phyloP scores from a whole-genome alignment of 1,140 invertebrate genomes.

The Sipha flava region DNA sequence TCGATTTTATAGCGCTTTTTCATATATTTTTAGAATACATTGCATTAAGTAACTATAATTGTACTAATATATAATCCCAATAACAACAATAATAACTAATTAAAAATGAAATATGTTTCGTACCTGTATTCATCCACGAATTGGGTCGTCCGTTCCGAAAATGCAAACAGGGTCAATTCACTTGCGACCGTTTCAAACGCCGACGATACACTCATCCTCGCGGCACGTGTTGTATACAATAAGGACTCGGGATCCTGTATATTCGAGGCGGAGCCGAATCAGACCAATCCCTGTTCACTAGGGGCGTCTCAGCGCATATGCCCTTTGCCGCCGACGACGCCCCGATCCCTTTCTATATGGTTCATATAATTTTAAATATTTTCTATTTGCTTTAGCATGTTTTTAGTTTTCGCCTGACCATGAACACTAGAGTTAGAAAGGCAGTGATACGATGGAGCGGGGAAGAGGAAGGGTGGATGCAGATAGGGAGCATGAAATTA shows the following conservation, averaged over 20 bases:
- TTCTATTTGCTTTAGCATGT: background rate
- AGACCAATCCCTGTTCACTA: background rate
- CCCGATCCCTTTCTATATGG: background rate
- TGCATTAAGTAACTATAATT: background rate
- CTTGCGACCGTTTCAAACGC: conserved; percentile 14
- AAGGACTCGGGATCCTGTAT: background rate
- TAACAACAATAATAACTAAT: too few species aligned
- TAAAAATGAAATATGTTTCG: background rate
- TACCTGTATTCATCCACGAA: conserved; percentile 32
- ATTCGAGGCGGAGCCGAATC: background rate
- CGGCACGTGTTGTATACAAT: background rate
- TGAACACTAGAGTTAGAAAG: background rate
- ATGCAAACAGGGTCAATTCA: background rate
- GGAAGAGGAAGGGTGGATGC: background rate
- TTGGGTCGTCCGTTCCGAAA: background rate
- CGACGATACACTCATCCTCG: conserved; percentile 19
- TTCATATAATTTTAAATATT: background rate
- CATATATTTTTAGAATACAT: too few species aligned
- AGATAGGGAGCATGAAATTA: conserved; percentile 7
- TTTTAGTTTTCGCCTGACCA: background rate
- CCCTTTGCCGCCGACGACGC: conserved; percentile 16
- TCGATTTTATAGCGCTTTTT: too few species aligned
- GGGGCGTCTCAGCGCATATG: conserved; percentile 13
- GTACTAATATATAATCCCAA: background rate
- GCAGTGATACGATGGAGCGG: too few species aligned